Conservation (phyloP, 2,113 vertebrate genomes). For the Mustela nigripes region DNA sequence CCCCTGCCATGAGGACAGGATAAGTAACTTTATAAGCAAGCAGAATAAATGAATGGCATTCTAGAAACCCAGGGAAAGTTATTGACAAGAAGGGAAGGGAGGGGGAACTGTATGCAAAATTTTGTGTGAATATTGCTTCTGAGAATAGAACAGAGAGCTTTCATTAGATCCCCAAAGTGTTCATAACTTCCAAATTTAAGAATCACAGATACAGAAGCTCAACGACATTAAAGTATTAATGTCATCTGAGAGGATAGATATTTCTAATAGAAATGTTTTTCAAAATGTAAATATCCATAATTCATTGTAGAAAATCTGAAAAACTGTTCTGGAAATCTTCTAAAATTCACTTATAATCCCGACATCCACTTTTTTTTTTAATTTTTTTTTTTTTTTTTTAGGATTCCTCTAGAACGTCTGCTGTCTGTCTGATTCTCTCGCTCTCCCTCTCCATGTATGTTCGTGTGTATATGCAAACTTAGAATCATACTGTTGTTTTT, state of each 20-base stretch:
- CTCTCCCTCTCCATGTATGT: not conserved
- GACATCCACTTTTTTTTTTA: not conserved
- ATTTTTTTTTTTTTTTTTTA: not conserved
- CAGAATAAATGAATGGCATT: not conserved
- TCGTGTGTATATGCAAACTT: not conserved
- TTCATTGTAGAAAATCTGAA: constrained; percentile 14
- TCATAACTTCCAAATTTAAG: not conserved
- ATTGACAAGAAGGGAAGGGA: not conserved
- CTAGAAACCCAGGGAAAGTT: not conserved
- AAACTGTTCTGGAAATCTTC: constrained; percentile 35
- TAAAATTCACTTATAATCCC: not conserved
- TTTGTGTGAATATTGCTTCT: not conserved
- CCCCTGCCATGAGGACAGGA: not conserved
- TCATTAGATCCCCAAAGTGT: not conserved
- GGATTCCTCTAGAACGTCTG: not conserved
- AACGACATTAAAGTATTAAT: not conserved
- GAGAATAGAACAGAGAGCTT: not conserved
- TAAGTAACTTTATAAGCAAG: not conserved
- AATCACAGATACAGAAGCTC: not conserved
- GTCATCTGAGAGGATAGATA: not conserved
- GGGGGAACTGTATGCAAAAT: not conserved
- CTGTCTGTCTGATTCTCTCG: not conserved
- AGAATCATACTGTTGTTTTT: not conserved
- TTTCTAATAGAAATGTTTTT: constrained; percentile 39
- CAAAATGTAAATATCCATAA: not conserved